Conservation (phyloP, 2,888 invertebrate genomes). For the Merodon equestris region DNA sequence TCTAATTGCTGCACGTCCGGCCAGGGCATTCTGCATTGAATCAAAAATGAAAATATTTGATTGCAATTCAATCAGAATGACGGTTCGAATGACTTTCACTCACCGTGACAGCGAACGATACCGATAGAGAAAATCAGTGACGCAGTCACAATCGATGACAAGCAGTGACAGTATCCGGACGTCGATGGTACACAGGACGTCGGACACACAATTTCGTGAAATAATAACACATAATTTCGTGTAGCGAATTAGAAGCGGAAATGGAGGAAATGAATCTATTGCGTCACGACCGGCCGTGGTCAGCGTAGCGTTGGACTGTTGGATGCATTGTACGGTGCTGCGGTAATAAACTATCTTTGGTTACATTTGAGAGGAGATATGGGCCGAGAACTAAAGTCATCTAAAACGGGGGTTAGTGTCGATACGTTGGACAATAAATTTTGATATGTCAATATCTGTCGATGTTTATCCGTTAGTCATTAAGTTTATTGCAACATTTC, state of each 20-base stretch:
- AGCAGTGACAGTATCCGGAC: conserved; percentile 20
- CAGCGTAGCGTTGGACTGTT: conserved; percentile 6
- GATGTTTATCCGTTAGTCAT: conserved; percentile 50
- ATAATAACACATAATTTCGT: conserved; percentile 31
- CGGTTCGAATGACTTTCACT: conserved; percentile 7
- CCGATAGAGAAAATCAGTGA: not conserved
- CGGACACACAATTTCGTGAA: conserved; percentile 8
- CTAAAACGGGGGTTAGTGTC: conserved; percentile 11
- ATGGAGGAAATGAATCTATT: conserved; percentile 35
- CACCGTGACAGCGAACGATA: not conserved
- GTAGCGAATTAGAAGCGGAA: conserved; percentile 36
- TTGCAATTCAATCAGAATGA: conserved; percentile 19
- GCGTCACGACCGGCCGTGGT: conserved; percentile 4
- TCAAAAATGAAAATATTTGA: conserved; percentile 21
- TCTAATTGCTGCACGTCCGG: too few relatives aligned
- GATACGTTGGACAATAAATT: conserved; percentile 34
- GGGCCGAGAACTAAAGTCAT: conserved; percentile 24
- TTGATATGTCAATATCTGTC: conserved; percentile 45
- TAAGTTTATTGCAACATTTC: conserved; percentile 32
- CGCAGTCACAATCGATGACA: conserved; percentile 21
- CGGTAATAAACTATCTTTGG: conserved; percentile 34
- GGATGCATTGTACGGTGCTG: not conserved
- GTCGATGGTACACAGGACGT: not conserved
- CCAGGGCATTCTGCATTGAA: conserved; percentile 13
- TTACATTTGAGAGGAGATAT: not conserved